Percentiles rank a stretch among this genome's conserved stretches.
These are phyloP conservation scores for Xanthorhoe designata DNA, from an alignment of 2,888 invertebrate genomes.

Conservation along the genomic window DNA sequence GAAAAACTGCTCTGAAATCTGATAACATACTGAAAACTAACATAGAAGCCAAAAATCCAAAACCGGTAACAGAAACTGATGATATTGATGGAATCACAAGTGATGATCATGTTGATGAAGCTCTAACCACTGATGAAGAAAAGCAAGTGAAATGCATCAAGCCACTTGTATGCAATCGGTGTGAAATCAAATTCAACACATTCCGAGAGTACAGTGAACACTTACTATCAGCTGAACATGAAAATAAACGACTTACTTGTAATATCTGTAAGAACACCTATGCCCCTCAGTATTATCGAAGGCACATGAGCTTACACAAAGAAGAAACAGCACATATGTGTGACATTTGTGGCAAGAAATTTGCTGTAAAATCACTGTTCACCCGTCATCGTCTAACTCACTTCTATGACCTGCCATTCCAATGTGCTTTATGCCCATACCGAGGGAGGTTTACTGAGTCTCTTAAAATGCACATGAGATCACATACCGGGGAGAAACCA, in stretches of 20 bases:
- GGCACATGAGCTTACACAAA: conserved; percentile 65
- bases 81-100: conserved; percentile 17
- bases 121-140: conserved; percentile 25
- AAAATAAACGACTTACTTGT: conserved; percentile 63
- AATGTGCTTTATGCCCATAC: conserved; percentile 74
- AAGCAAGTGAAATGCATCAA: conserved; percentile 31
- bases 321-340: conserved; percentile 62
- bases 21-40: conserved; percentile 56
- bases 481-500: conserved; percentile 76
- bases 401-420: conserved; percentile 68
- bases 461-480: conserved; percentile 76
- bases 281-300: conserved; percentile 63
- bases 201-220: conserved; percentile 67
- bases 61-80: conserved; percentile 36
- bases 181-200: conserved; percentile 63
- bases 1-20: conserved; percentile 71
- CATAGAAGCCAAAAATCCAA: conserved; percentile 1
- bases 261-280: conserved; percentile 70
- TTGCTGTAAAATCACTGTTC: conserved; percentile 63
- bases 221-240: conserved; percentile 65
- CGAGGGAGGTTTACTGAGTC: conserved; percentile 71
- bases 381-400: conserved; percentile 71
- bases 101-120: conserved; percentile 28
- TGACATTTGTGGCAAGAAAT: conserved; percentile 77
- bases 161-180: conserved; percentile 56